Base-by-base conservation (phyloP, 2,888 invertebrate species). In the Ditula angustiorana region DNA sequence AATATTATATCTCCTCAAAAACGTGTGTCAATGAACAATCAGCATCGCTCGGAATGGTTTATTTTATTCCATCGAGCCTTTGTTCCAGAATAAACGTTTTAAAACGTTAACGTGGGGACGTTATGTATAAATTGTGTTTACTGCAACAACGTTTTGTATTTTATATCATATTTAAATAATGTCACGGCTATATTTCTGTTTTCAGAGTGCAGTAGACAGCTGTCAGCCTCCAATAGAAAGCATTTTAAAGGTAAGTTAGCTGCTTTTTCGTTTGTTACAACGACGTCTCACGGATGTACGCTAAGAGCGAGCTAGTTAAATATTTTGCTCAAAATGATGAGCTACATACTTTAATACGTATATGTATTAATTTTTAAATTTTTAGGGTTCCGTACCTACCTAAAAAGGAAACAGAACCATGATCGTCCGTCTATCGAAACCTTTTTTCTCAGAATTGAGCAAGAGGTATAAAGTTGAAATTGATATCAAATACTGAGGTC, bases 171-270 rank as follows among this genome's bases (percentile, higher is more conserved):
- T 57, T 57, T 23, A 21, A 19, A 44, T 57, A 46, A 13, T 19
- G 19, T 23, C 44, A 58, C 11, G 10, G 35, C 59, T 61, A 28
- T 47, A n/a, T 72, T 68, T 74, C 74, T 70, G 75, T 77, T 86
- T 81, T 66, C 91, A 93, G 93, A 87, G 81, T 75, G 77, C 85
- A 72, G 89, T 92, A 75, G 93, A 94, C 75, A 94, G 94, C 81
- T 94, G 92, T 81, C 93, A 94, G 73, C 92, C 93, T 71, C 93
- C 90, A 74, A 94, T 95, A 82, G 95, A 95, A 83, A 94, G 93
- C 85, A 95, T 95, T 82, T 90, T 95, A 79, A 95, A 95, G 94
- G 95, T 95, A 83, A 86, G 82, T 26, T 60, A 47, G 82, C 26
- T 66, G 50, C 58, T 60, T 26, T 30, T 59, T 24, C 33, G 10